A percentile compares a stretch with the other conserved stretches of the same genome.
Evolutionary conservation across 2,113 vertebrate genomes (phyloP).

Genomic region (Pygathrix nemaeus): DNA sequence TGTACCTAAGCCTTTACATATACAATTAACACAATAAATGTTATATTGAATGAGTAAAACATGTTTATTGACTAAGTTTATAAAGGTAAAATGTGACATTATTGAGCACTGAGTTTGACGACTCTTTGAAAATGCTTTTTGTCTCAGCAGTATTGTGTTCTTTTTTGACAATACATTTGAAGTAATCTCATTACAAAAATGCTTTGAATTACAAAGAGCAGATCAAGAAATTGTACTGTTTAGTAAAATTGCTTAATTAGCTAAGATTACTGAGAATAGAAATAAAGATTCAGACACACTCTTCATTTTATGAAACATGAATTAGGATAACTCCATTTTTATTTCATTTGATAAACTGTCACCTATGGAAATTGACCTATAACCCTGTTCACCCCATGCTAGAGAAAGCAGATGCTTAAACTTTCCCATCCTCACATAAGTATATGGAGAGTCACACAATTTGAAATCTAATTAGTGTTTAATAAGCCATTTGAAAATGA

Average conservation of each 20-base stretch:
- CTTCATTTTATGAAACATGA: neutral
- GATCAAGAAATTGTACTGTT: neutral
- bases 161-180: neutral
- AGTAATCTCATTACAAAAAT: neutral
- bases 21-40: neutral
- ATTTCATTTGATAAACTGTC: constrained; percentile 60
- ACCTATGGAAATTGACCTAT: constrained; percentile 69
- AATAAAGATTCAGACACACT: neutral
- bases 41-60: neutral
- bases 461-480: constrained; percentile 84
- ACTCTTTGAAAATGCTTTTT: neutral
- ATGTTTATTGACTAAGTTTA: neutral
- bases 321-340: neutral
- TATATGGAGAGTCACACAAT: constrained; percentile 72
- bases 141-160: neutral
- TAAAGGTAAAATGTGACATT: neutral
- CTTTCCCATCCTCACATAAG: constrained; percentile 59
- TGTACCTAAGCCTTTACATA: neutral
- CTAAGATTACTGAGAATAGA: neutral
- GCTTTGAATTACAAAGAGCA: neutral
- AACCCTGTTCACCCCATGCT: constrained; percentile 55
- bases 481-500: constrained; percentile 83
- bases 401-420: constrained; percentile 74
- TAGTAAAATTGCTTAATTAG: constrained; percentile 12
- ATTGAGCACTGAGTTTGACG: neutral